Conservation (phyloP, 2,888 invertebrate species). For the Phytoseiulus persimilis region DNA sequence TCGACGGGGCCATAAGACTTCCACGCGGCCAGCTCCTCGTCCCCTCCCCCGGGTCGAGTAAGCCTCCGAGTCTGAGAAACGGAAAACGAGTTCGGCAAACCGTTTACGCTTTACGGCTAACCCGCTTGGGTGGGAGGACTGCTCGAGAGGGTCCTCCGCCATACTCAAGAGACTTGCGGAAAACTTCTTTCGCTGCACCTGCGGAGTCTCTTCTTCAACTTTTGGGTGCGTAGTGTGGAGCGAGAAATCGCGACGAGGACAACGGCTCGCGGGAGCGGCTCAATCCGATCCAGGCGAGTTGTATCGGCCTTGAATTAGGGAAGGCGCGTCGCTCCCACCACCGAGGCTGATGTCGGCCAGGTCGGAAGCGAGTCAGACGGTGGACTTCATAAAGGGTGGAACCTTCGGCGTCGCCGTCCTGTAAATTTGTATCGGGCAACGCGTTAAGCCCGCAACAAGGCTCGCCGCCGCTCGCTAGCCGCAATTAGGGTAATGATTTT, state of each 20-base stretch:
- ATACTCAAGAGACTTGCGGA: neutral
- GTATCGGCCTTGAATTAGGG: no score
- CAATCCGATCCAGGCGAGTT: neutral
- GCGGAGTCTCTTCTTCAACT: neutral
- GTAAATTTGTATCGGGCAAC: slow-evolving; percentile 18
- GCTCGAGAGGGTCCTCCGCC: neutral
- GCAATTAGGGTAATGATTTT: slow-evolving; percentile 38
- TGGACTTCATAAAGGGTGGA: neutral
- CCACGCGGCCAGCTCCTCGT: neutral
- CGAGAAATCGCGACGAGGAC: neutral
- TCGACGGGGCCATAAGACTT: neutral
- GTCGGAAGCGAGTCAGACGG: neutral
- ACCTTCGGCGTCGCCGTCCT: neutral
- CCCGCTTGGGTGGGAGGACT: neutral
- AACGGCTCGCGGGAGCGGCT: neutral
- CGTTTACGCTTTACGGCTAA: neutral
- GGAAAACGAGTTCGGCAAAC: neutral
- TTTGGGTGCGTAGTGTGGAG: no score
- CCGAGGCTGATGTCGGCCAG: no score
- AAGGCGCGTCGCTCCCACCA: no score
- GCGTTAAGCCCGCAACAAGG: slow-evolving; percentile 7
- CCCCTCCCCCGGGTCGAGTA: neutral
- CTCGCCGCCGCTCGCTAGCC: neutral
- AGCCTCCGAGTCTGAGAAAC: neutral
- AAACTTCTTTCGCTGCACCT: neutral